Evolutionary conservation across 2,888 invertebrate genomes (phyloP).

Genomic region (Polyploca ridens): DNA sequence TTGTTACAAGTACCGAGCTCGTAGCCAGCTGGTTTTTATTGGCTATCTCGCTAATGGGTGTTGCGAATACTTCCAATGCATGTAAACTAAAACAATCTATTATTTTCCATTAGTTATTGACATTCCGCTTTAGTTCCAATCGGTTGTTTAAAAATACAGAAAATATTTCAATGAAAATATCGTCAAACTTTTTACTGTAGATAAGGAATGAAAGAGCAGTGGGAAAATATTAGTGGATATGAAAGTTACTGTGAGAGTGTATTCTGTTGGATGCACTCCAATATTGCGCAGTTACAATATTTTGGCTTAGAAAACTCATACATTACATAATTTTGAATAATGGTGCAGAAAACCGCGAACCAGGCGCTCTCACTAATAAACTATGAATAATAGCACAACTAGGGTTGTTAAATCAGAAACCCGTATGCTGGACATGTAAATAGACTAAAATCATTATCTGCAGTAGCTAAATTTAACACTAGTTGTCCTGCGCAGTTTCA

Average conservation of each 20-base stretch:
- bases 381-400: background rate
- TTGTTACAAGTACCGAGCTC: background rate
- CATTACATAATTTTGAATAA: slow-evolving; percentile 7
- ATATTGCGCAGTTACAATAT: background rate
- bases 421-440: background rate
- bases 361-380: background rate
- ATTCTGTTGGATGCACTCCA: slow-evolving; percentile 1
- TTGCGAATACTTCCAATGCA: background rate
- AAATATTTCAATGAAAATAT: too few species aligned
- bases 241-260: background rate
- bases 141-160: too few species aligned
- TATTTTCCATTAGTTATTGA: too few species aligned
- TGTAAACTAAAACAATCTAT: background rate
- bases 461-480: too few species aligned
- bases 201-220: background rate
- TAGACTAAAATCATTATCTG: background rate
- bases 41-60: background rate
- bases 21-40: slow-evolving; percentile 1
- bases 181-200: background rate
- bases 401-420: background rate
- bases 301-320: slow-evolving; percentile 4
- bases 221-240: background rate
- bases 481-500: too few species aligned
- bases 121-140: too few species aligned
- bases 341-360: slow-evolving; percentile 4